These are phyloP conservation scores for Synergus laeviventris DNA, from an alignment of 2,888 invertebrate genomes.

Conservation along the genomic window DNA sequence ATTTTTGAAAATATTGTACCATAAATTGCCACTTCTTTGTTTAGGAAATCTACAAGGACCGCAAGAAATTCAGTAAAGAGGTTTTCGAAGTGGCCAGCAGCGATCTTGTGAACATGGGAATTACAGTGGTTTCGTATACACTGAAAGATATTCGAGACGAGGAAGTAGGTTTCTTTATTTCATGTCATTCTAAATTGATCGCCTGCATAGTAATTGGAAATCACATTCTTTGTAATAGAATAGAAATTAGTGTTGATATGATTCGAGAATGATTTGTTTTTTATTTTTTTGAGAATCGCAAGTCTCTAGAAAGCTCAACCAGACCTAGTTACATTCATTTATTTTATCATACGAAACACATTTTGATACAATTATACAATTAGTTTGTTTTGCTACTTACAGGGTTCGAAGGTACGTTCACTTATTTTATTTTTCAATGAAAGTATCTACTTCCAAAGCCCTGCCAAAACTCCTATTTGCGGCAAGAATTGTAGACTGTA, in stretches of 20 bases:
- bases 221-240: slow-evolving; percentile 10
- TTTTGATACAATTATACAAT: slow-evolving; percentile 54
- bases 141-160: slow-evolving; percentile 96
- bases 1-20: background rate
- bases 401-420: slow-evolving; percentile 82
- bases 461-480: slow-evolving; percentile 40
- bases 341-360: slow-evolving; percentile 43
- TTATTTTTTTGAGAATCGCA: background rate
- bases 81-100: slow-evolving; percentile 97
- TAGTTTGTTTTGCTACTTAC: slow-evolving; percentile 73
- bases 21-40: slow-evolving; percentile 42
- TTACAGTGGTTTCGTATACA: slow-evolving; percentile 96
- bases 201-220: slow-evolving; percentile 41
- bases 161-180: slow-evolving; percentile 82
- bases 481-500: slow-evolving; percentile 14
- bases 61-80: slow-evolving; percentile 96
- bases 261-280: background rate
- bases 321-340: slow-evolving; percentile 20
- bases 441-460: slow-evolving; percentile 53
- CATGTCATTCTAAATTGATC: slow-evolving; percentile 25
- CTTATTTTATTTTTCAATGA: slow-evolving; percentile 64
- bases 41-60: slow-evolving; percentile 94
- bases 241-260: slow-evolving; percentile 17
- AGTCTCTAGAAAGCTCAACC: slow-evolving; percentile 43
- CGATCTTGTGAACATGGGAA: slow-evolving; percentile 97